Conservation (phyloP, 2,797 vertebrate species). For the Microcaecilia unicolor region DNA sequence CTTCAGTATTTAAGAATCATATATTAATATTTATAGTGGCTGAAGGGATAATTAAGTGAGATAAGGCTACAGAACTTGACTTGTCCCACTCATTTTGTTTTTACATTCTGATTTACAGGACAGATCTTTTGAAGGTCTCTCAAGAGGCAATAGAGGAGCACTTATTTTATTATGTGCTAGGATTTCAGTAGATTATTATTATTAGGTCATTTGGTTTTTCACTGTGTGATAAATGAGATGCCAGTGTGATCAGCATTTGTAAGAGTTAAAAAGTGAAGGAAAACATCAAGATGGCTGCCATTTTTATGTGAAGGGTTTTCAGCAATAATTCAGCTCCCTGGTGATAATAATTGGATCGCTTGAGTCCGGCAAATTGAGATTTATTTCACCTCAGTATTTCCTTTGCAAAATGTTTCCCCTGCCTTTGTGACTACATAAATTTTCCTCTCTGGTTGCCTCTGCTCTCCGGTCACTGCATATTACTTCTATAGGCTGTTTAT, state of each 20-base stretch:
- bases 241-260: background rate
- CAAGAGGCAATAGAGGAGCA: background rate
- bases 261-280: background rate
- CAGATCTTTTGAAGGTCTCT: background rate
- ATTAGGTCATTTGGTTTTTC: background rate
- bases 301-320: too few species aligned
- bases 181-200: background rate
- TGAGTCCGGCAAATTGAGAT: too few species aligned
- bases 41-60: conserved; percentile 21
- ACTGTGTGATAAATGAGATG: background rate
- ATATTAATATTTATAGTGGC: conserved; percentile 24
- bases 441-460: too few species aligned
- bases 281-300: background rate
- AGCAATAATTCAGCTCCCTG: too few species aligned
- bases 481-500: too few species aligned
- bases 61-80: conserved; percentile 7
- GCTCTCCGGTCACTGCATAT: too few species aligned
- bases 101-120: conserved; percentile 18
- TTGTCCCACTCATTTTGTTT: conserved; percentile 13
- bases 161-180: background rate
- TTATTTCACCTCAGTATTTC: too few species aligned
- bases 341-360: too few species aligned
- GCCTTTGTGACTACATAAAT: too few species aligned
- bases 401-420: too few species aligned
- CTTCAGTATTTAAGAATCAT: conserved; percentile 23